Base-by-base conservation (phyloP, 2,113 vertebrate species). In the Plotosus lineatus region DNA sequence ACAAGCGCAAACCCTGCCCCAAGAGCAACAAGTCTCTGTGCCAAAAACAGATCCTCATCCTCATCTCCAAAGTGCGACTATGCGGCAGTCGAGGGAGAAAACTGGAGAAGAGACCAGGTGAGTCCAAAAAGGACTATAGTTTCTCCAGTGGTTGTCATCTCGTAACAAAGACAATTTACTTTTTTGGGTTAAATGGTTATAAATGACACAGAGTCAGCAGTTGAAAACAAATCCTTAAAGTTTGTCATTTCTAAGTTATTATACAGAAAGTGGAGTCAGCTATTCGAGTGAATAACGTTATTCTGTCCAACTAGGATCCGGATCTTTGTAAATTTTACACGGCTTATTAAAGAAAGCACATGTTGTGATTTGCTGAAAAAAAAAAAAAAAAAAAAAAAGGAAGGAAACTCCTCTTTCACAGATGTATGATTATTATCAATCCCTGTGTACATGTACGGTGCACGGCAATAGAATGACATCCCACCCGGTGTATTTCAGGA, bases 1-100 rank as follows among this genome's bases (percentile, higher is more conserved):
- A 92, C 88, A 96, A 95, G 86, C 91, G 95, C 84, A 96, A 95
- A 85, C 94, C 95, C 28, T 96, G 95, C 88, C 94, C 95, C 48
- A 95, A 95, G 80, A 94, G 92, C 90, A 96, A 96, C 94, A 96
- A 96, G 90, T 96, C 95, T 0, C 94, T 96, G 28, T 97, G 96
- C 90, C 95, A 97, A 90, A 96, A 96, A 84, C 95, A 96, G 87
- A 94, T 96, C 76, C 94, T 96, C 44, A 92, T 95, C 83, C 90
- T 97, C 75, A 94, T 97, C 90, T 95, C 95, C 86, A 97, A 96
- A 89, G 95, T 96, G 84, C 92, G 95, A 85, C 92, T 96, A 90
- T 97, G 95, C 88, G 94, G 96, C 89, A 93, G 91, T 86, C 92
- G 94, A 83, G 91, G 93, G 79, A 88, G 93, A 77, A 91, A 93